Evolutionary conservation across 2,797 vertebrate species (phyloP), one percentile per base, ranked within the genome.

Genomic region (Sebastolobus altivelis): DNA sequence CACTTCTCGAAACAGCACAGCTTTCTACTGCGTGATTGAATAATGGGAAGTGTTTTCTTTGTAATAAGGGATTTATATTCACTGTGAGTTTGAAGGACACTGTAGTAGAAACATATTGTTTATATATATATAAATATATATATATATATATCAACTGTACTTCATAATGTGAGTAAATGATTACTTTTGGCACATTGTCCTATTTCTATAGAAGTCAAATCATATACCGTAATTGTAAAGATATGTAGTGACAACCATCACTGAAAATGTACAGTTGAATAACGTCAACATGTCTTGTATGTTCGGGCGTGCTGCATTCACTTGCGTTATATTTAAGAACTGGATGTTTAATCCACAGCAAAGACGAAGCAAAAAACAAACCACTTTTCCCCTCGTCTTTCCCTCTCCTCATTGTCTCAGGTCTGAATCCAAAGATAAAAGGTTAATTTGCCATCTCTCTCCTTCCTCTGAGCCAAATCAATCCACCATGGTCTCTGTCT

Each of bases 391-490:
- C 4, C 8, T 3, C 8, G 6, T 62, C 76, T 75, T 38, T 81
- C n/a, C 27, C 49, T 80, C 61, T 79, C 31, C 29, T 79, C 59
- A n/a, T 66, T 69, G 78, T 73, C 79, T 82, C 82, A 60, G 46
- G 79, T 80, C 85, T 86, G 75, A 87, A 87, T 85, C 67, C 54
- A 72, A 88, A 88, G 85, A 91, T 90, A 90, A 93, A 93, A 92
- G 90, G 89, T 92, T 93, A 92, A 93, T 95, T 94, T 92, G 83
- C 89, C 90, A 83, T 82, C 87, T 89, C 79, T 82, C 82, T 87
- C 87, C 87, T 90, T 91, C 87, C 91, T 94, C 80, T 75, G 62
- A 85, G 92, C 89, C 81, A 91, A 91, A 93, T 94, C 92, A 94
- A 93, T 94, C 81, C 83, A 20, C 74, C 77, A 60, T 56, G 68